Base-by-base conservation (phyloP, 2,888 invertebrate species). In the Dolichopus griseipennis region DNA sequence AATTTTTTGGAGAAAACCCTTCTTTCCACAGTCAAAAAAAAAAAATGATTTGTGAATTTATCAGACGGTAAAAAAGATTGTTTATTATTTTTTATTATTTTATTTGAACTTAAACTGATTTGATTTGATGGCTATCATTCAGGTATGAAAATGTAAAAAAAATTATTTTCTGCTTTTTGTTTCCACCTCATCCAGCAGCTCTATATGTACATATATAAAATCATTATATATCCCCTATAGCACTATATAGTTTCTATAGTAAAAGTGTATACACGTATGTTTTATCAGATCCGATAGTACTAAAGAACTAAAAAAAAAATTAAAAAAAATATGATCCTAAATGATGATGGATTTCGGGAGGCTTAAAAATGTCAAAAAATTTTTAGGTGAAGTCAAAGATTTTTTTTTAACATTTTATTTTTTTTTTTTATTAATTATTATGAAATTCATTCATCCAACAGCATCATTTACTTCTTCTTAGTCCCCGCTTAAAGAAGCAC, bases 311-410 rank as follows among this genome's bases (percentile, higher is more conserved):
- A 34, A 34, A 34, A 34, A 34, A 34, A 34, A 34, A 34, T 9
- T 7, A 34, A 34, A 34, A 34, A 8, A 37, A 52, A 18, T 52
- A 52, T 52, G 15, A 52, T 52, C 52, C 52, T 52, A 52, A 52
- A 52, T 52, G 8, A 52, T 52, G 52, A 52, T 52, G 52, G 52
- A 52, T 52, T 52, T 52, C 52, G 52, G 52, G 52, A 52, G 52
- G 52, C 52, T 52, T 52, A 52, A 52, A 52, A 52, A 52, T 52
- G 52, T 52, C 52, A 52, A 52, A 52, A 52, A 52, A 52, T 52
- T 52, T 52, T 37, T 52, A 18, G 52, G 52, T 52, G 52, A 52
- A 52, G n/a, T 6, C 18, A 52, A 52, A 18, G 15, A 52, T 2
- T 52, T 52, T 18, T 52, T 18, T 18, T 18, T n/a, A n/a, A n/a